A percentile compares a stretch with the other conserved stretches of the same genome.
phyloP scores from a whole-genome alignment of 2,888 invertebrate species.

The Apotomis betuletana region DNA sequence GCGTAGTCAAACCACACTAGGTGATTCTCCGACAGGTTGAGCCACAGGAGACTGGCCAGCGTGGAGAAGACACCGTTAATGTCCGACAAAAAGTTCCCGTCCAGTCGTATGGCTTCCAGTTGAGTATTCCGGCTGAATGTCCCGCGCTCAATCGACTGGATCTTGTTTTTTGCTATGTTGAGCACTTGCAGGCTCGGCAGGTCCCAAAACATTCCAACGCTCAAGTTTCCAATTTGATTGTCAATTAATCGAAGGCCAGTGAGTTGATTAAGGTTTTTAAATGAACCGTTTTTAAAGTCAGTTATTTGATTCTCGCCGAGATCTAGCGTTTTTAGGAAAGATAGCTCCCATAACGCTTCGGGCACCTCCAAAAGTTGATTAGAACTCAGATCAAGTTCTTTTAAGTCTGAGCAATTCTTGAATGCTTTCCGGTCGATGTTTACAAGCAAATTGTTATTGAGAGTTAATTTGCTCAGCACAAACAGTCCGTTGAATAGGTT shows the following conservation, averaged over 20 bases:
- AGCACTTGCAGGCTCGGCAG: constrained; percentile 92
- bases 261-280: constrained; percentile 92
- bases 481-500: constrained; percentile 92
- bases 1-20: constrained; percentile 97
- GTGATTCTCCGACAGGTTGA: constrained; percentile 95
- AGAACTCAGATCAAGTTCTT: constrained; percentile 94
- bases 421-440: constrained; percentile 91
- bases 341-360: constrained; percentile 90
- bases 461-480: constrained; percentile 91
- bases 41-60: constrained; percentile 91
- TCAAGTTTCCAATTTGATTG: constrained; percentile 93
- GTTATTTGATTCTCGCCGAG: constrained; percentile 96
- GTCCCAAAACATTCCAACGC: constrained; percentile 94
- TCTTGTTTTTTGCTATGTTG: constrained; percentile 95
- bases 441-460: constrained; percentile 93
- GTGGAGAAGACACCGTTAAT: constrained; percentile 95
- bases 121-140: constrained; percentile 92
- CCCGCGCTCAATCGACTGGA: constrained; percentile 92
- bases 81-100: constrained; percentile 94
- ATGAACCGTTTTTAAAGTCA: constrained; percentile 91
- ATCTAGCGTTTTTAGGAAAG: constrained; percentile 93
- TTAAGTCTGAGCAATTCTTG: constrained; percentile 93
- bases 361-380: constrained; percentile 93
- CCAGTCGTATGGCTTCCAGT: constrained; percentile 93
- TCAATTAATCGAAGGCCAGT: constrained; percentile 94